These are phyloP conservation scores for Chaunax sp. DNA, from an alignment of 2,797 vertebrate genomes.

Conservation along the genomic window DNA sequence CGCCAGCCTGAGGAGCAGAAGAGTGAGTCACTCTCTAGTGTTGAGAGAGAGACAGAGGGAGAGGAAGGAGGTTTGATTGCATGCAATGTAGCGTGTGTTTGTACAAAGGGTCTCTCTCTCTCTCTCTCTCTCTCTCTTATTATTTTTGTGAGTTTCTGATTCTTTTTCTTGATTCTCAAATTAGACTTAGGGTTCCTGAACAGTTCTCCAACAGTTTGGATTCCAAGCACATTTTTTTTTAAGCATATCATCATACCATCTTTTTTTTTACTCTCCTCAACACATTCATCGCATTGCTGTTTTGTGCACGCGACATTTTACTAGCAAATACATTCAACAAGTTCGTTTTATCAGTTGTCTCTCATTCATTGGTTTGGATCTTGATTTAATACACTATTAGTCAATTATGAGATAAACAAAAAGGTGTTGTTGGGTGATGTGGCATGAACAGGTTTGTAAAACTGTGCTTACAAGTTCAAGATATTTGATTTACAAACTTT, in stretches of 20 bases:
- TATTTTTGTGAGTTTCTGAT: background rate
- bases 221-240: constrained; percentile 29
- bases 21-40: constrained; percentile 84
- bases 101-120: constrained; percentile 58
- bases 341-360: constrained; percentile 50
- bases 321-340: constrained; percentile 38
- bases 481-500: background rate
- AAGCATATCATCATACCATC: constrained; percentile 47
- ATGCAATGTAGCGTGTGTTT: constrained; percentile 68
- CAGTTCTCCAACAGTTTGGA: constrained; percentile 44
- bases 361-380: constrained; percentile 45
- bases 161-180: constrained; percentile 33
- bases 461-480: background rate
- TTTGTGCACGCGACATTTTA: constrained; percentile 46
- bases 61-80: constrained; percentile 58
- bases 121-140: constrained; percentile 9
- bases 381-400: constrained; percentile 33
- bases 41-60: constrained; percentile 56
- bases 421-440: constrained; percentile 5
- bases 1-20: constrained; percentile 94
- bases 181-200: constrained; percentile 25
- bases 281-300: constrained; percentile 50
- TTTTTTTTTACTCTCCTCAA: constrained; percentile 11
- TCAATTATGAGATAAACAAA: background rate
- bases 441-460: constrained; percentile 43